Evolutionary conservation across 2,888 invertebrate genomes (phyloP).

Genomic region (Incurvaria masculella): DNA sequence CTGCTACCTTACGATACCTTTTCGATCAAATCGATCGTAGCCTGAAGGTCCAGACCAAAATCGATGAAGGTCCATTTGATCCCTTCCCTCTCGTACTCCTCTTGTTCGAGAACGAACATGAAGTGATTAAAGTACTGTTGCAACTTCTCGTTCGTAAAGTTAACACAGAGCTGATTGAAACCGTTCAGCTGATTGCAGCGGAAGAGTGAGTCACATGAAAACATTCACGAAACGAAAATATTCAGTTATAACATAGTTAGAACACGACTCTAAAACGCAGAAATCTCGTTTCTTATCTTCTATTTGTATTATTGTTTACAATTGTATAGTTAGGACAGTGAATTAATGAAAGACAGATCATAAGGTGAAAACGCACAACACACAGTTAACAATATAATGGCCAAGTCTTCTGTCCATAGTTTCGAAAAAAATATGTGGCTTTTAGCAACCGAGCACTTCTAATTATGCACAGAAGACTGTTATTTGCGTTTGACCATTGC

Average conservation of each 20-base stretch:
- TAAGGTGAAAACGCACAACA: constrained; percentile 22
- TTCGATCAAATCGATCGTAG: constrained; percentile 87
- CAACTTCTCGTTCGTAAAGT: constrained; percentile 93
- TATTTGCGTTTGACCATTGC: constrained; percentile 18
- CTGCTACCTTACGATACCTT: constrained; percentile 62
- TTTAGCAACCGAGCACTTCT: no score
- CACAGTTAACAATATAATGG: constrained; percentile 18
- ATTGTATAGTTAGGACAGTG: constrained; percentile 7
- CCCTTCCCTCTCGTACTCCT: constrained; percentile 90
- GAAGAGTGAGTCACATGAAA: background rate
- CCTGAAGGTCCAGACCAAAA: constrained; percentile 92
- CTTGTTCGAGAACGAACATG: constrained; percentile 96
- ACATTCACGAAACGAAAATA: background rate
- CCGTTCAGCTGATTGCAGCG: constrained; percentile 84
- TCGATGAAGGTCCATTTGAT: constrained; percentile 92
- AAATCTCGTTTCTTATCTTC: no score
- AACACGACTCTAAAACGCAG: no score
- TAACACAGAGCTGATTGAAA: constrained; percentile 95
- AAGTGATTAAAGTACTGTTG: constrained; percentile 97
- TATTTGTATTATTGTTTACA: background rate
- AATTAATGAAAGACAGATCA: constrained; percentile 15
- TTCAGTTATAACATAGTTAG: no score
- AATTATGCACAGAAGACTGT: background rate
- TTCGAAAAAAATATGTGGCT: background rate
- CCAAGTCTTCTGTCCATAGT: background rate